These are phyloP conservation scores for Dryadula phaetusa DNA, from an alignment of 2,888 invertebrate genomes.

Conservation along the genomic window DNA sequence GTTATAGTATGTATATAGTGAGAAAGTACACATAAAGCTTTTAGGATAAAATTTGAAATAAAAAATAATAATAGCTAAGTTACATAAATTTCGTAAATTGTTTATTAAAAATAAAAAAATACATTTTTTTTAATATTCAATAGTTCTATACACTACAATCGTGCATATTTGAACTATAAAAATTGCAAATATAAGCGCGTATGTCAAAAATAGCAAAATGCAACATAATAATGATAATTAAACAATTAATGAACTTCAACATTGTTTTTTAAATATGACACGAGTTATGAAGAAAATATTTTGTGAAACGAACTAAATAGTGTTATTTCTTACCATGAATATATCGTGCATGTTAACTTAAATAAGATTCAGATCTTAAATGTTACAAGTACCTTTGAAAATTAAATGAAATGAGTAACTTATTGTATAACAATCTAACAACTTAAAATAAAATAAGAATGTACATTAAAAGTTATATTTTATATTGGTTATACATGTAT, in stretches of 20 bases:
- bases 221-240: no score
- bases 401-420: not conserved
- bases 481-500: no score
- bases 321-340: not conserved
- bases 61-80: not conserved
- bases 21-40: not conserved
- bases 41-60: not conserved
- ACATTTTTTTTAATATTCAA: not conserved
- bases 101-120: not conserved
- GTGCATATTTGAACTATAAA: not conserved
- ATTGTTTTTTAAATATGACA: no score
- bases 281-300: no score
- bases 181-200: not conserved
- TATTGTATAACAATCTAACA: not conserved
- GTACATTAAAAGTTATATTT: not conserved
- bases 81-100: not conserved
- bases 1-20: no score
- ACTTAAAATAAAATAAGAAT: not conserved
- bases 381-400: not conserved
- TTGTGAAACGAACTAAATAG: not conserved
- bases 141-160: not conserved
- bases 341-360: not conserved
- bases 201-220: not conserved
- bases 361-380: conserved; percentile 4
- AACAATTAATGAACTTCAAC: no score